Evolutionary conservation across 2,797 vertebrate species (phyloP).

Genomic region (Aphelocoma californica): DNA sequence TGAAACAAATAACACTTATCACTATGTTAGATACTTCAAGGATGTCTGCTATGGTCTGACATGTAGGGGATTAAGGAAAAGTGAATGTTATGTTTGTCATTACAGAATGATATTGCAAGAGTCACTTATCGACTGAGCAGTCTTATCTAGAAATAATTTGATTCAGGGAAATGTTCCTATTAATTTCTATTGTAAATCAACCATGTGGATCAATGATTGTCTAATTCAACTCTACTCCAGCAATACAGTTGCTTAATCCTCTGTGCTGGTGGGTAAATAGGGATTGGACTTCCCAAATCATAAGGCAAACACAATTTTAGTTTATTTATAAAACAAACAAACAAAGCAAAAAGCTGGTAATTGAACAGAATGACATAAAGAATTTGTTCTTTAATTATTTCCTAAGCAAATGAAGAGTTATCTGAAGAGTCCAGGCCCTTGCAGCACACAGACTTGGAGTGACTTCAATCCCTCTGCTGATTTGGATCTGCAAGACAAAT

Average conservation of each 20-base stretch:
- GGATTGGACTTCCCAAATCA: neutral
- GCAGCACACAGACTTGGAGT: neutral
- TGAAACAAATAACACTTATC: neutral
- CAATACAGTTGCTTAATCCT: conserved; percentile 27
- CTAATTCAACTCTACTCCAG: conserved; percentile 24
- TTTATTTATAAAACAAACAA: conserved; percentile 7
- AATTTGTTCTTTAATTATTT: neutral
- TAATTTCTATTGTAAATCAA: conserved; percentile 20
- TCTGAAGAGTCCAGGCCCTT: neutral
- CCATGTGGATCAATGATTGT: conserved; percentile 24
- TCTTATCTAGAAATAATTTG: conserved; percentile 37
- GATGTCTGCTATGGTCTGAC: neutral
- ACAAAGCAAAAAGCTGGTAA: neutral
- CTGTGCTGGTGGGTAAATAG: neutral
- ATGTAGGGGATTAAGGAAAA: neutral
- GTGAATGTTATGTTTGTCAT: neutral
- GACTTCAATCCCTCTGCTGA: neutral
- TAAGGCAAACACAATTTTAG: neutral
- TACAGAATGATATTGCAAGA: neutral
- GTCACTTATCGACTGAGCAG: conserved; percentile 21
- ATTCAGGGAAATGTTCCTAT: conserved; percentile 25
- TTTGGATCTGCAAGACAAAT: neutral
- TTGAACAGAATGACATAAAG: neutral
- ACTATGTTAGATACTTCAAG: neutral
- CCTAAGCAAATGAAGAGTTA: neutral